Conservation (phyloP, 2,888 invertebrate genomes). For the Artemia sinica region DNA sequence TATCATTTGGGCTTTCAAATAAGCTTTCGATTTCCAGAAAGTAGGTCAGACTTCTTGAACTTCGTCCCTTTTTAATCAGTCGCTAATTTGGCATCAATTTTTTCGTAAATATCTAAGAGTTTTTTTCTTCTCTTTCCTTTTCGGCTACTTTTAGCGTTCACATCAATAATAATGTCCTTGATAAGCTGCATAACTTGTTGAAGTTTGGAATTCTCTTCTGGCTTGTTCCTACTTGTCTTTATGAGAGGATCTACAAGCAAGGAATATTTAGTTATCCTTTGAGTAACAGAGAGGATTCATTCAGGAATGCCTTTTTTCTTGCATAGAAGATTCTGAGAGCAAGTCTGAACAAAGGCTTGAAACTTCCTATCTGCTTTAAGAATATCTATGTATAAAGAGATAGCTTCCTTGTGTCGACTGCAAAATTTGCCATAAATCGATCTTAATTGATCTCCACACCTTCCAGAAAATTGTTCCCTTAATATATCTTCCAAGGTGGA, state of each 20-base stretch:
- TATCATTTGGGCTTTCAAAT: no score
- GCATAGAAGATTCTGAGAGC: conserved; percentile 65
- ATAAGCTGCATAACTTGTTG: conserved; percentile 60
- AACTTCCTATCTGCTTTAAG: conserved; percentile 42
- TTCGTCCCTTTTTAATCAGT: conserved; percentile 50
- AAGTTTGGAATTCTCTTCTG: conserved; percentile 57
- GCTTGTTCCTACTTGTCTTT: conserved; percentile 68
- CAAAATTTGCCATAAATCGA: conserved; percentile 67
- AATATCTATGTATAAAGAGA: conserved; percentile 64
- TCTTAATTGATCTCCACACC: conserved; percentile 28
- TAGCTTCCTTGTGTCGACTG: conserved; percentile 73
- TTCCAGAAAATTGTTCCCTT: conserved; percentile 54
- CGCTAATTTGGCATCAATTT: conserved; percentile 80
- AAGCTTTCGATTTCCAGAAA: conserved; percentile 61
- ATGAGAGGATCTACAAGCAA: conserved; percentile 73
- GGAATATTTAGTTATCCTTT: conserved; percentile 86
- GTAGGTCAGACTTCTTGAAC: conserved; percentile 80
- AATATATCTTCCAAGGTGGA: conserved; percentile 69
- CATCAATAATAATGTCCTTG: conserved; percentile 70
- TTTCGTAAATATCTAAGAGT: conserved; percentile 78
- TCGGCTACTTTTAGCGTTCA: conserved; percentile 83
- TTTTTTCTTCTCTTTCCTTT: conserved; percentile 68
- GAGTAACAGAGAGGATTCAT: conserved; percentile 84
- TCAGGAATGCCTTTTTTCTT: conserved; percentile 91
- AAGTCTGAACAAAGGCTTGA: conserved; percentile 53